A percentile compares a stretch with the other conserved stretches of the same genome.
Conservation (phyloP, 2,113 vertebrate species). For the Malurus elegans region DNA sequence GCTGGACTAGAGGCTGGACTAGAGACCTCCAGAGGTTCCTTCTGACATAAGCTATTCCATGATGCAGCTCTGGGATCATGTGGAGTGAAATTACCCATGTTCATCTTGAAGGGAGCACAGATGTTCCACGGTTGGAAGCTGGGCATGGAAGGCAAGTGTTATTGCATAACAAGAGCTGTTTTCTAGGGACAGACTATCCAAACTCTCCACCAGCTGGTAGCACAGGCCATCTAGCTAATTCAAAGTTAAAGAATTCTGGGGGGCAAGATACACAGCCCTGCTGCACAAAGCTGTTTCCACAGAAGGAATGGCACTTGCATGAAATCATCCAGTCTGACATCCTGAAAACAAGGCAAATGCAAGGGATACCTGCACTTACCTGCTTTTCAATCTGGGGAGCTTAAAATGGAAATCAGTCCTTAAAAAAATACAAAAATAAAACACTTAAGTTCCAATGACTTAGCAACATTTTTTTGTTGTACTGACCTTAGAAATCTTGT, state of each 20-base stretch:
- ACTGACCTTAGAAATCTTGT: background rate
- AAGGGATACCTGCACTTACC: background rate
- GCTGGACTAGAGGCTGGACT: background rate
- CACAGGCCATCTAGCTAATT: background rate
- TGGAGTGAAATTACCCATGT: background rate
- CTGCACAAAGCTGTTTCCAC: background rate
- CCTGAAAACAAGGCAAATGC: background rate
- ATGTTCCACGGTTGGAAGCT: background rate
- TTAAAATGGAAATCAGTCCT: background rate
- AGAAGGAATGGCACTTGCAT: background rate
- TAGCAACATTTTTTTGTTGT: background rate
- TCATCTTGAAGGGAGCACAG: background rate
- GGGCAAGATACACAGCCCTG: background rate
- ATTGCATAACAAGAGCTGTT: background rate
- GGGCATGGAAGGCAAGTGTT: background rate
- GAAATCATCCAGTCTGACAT: rapidly evolving
- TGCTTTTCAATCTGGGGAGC: background rate
- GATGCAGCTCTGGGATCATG: background rate
- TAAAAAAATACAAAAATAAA: background rate
- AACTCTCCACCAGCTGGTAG: background rate
- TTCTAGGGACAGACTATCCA: background rate
- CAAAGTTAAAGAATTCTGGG: background rate
- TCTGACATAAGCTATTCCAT: background rate
- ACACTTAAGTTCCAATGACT: background rate
- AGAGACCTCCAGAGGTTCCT: background rate